phyloP scores from a whole-genome alignment of 1,140 invertebrate species.

The Drosophila littoralis region DNA sequence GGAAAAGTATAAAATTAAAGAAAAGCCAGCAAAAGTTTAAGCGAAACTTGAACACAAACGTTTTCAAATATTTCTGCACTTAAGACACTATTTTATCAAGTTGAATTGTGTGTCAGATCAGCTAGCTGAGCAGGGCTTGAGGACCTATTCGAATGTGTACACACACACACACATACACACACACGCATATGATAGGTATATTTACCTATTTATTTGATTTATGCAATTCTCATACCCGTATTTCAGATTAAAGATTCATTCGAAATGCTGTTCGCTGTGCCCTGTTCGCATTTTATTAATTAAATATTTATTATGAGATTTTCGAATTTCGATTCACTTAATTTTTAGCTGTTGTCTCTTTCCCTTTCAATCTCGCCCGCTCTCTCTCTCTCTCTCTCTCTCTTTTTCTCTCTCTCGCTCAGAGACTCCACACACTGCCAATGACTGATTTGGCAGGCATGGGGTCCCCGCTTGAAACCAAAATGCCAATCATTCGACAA shows the following conservation, averaged over 20 bases:
- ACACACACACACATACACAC: too few relatives aligned
- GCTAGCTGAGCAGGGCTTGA: too few relatives aligned
- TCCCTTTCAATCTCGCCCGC: not conserved
- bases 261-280: too few relatives aligned
- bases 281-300: not conserved
- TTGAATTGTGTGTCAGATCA: too few relatives aligned
- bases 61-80: too few relatives aligned
- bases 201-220: too few relatives aligned
- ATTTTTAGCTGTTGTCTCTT: not conserved
- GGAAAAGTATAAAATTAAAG: too few relatives aligned
- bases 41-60: too few relatives aligned
- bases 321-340: not conserved
- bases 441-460: constrained; percentile 30
- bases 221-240: not conserved
- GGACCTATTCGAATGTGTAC: too few relatives aligned
- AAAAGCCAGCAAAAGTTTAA: too few relatives aligned
- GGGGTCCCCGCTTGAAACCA: constrained; percentile 24
- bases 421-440: not conserved
- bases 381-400: not conserved
- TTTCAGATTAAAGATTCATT: not conserved
- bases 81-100: too few relatives aligned
- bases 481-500: constrained; percentile 65
- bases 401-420: not conserved
- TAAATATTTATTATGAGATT: constrained; percentile 1
- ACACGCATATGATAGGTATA: too few relatives aligned